A percentile compares a stretch with the other conserved stretches of the same genome.
Conservation (phyloP, 2,888 invertebrate species). For the Creontiades dilutus region DNA sequence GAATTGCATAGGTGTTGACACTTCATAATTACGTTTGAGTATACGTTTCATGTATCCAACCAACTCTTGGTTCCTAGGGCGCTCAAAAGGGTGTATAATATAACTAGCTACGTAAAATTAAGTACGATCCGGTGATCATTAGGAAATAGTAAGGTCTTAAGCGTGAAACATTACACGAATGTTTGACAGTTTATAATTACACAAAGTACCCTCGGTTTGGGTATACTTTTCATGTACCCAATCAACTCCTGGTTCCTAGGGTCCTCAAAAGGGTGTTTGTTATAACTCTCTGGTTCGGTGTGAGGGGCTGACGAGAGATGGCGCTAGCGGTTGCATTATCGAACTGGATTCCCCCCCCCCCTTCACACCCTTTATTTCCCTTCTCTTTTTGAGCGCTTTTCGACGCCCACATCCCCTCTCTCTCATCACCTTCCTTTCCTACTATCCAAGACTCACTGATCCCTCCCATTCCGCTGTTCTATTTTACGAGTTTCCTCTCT, state of each 20-base stretch:
- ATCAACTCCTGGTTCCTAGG: neutral
- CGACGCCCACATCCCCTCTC: constrained; percentile 21
- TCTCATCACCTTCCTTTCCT: constrained; percentile 75
- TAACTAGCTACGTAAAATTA: too few species aligned
- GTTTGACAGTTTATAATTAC: too few species aligned
- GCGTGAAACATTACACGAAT: too few species aligned
- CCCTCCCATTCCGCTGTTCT: constrained; percentile 27
- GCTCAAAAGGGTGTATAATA: too few species aligned
- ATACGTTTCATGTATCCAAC: too few species aligned
- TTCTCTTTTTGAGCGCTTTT: constrained; percentile 3
- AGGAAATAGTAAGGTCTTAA: too few species aligned
- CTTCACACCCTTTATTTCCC: neutral
- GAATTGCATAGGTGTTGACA: too few species aligned
- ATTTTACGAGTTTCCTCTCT: constrained; percentile 22
- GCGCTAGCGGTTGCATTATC: constrained; percentile 61
- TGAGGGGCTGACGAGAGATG: constrained; percentile 40
- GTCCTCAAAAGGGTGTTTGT: constrained; percentile 3
- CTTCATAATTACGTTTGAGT: too few species aligned
- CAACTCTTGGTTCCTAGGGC: too few species aligned
- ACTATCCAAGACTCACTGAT: constrained; percentile 7
- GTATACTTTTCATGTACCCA: too few species aligned
- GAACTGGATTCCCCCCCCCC: constrained; percentile 47
- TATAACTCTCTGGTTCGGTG: neutral
- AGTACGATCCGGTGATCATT: too few species aligned
- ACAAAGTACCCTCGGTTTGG: too few species aligned